Evolutionary conservation across 1,140 invertebrate species (phyloP).

Genomic region (Phortica variegata): DNA sequence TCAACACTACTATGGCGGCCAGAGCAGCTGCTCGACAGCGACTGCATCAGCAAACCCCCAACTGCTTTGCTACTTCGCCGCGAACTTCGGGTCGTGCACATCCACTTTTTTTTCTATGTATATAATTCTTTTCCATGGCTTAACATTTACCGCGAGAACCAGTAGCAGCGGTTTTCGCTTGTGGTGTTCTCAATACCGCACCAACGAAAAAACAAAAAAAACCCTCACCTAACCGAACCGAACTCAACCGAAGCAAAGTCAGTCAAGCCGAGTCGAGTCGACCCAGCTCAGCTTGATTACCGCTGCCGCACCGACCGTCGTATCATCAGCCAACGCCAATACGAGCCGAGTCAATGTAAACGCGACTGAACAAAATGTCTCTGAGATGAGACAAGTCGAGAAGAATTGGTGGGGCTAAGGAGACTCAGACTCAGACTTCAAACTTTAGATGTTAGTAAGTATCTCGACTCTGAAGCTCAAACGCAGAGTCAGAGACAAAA

Average conservation of each 20-base stretch:
- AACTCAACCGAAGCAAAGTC: constrained; percentile 3
- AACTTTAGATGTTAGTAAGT: too few species aligned
- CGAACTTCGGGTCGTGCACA: constrained; percentile 4
- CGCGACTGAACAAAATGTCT: constrained; percentile 3
- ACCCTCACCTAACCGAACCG: constrained; percentile 18
- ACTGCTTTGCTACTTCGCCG: constrained; percentile 7
- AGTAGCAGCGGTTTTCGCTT: constrained; percentile 56
- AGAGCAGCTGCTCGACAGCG: constrained; percentile 6
- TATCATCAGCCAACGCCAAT: too few species aligned
- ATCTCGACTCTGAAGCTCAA: constrained; percentile 18
- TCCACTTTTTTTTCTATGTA: constrained; percentile 21
- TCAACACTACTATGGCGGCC: not conserved
- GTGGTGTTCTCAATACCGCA: constrained; percentile 28
- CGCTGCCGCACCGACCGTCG: too few species aligned
- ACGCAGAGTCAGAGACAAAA: constrained; percentile 31
- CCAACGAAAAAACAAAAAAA: too few species aligned
- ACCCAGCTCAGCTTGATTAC: not conserved
- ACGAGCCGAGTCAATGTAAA: constrained; percentile 5
- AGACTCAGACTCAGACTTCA: not conserved
- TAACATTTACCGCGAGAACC: constrained; percentile 57
- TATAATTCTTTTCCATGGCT: constrained; percentile 50
- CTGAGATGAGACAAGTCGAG: constrained; percentile 13
- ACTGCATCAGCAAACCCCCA: constrained; percentile 6
- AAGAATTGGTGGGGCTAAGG: too few species aligned
- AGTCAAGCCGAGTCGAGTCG: not conserved